phyloP scores from a whole-genome alignment of 2,888 invertebrate species.

The Boloria euphrosyne region DNA sequence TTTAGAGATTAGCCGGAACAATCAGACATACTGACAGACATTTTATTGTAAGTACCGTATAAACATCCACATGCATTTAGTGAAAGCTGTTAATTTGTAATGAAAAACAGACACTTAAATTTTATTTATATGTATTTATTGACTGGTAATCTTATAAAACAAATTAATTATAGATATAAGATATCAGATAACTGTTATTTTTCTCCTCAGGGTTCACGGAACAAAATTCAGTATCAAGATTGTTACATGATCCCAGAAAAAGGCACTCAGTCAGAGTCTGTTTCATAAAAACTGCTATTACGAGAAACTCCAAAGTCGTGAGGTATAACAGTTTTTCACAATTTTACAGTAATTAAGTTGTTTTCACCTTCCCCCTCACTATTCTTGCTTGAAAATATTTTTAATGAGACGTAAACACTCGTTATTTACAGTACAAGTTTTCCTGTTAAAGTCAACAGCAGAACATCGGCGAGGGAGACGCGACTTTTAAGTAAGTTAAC shows the following conservation, averaged over 20 bases:
- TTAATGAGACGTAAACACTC: slow-evolving; percentile 38
- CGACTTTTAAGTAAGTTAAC: slow-evolving; percentile 55
- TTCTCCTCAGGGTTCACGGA: neutral
- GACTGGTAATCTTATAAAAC: too few relatives aligned
- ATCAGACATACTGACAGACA: too few relatives aligned
- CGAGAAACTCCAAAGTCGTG: neutral
- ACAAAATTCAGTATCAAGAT: slow-evolving; percentile 3
- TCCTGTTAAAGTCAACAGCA: slow-evolving; percentile 51
- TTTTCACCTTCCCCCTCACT: slow-evolving; percentile 12
- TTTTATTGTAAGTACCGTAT: too few relatives aligned
- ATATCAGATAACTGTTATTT: too few relatives aligned
- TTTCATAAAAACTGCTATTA: slow-evolving; percentile 19
- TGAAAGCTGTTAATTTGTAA: too few relatives aligned
- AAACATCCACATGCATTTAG: too few relatives aligned
- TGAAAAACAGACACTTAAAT: too few relatives aligned
- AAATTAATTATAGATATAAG: too few relatives aligned
- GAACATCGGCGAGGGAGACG: slow-evolving; percentile 49
- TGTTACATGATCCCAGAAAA: slow-evolving; percentile 12
- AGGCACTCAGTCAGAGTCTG: slow-evolving; percentile 17
- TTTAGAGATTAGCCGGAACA: too few relatives aligned
- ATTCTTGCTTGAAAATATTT: slow-evolving; percentile 28
- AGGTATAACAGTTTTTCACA: slow-evolving; percentile 15
- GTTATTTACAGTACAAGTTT: slow-evolving; percentile 64
- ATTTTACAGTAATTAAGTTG: slow-evolving; percentile 17
- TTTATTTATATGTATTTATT: too few relatives aligned